phyloP scores from a whole-genome alignment of 1,140 invertebrate genomes.

The Calephelis virginiensis region DNA sequence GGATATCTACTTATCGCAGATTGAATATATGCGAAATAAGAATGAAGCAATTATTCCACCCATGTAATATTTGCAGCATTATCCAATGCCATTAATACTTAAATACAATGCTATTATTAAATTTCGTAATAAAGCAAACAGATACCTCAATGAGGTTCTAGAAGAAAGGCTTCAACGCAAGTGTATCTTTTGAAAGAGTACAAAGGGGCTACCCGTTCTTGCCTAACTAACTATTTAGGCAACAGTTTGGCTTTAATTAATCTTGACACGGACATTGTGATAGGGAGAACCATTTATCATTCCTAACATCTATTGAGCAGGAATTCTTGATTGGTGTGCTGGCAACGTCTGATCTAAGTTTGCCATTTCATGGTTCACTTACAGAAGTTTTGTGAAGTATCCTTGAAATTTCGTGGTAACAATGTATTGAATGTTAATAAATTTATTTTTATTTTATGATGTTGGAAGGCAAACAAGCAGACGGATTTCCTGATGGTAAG shows the following conservation, averaged over 20 bases:
- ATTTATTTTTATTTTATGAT: no score
- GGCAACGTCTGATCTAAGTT: background rate
- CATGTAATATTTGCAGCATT: no score
- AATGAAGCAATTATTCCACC: no score
- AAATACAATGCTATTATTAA: slow-evolving; percentile 4
- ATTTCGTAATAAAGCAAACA: slow-evolving; percentile 32
- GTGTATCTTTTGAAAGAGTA: slow-evolving; percentile 35
- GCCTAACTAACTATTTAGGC: slow-evolving; percentile 68
- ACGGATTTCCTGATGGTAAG: no score
- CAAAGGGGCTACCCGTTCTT: slow-evolving; percentile 54
- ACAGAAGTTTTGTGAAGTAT: background rate
- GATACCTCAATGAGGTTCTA: slow-evolving; percentile 25
- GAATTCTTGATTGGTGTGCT: slow-evolving; percentile 1
- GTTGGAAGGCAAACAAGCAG: no score
- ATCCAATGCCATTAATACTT: no score
- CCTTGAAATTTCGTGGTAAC: background rate
- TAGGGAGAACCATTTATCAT: slow-evolving; percentile 61
- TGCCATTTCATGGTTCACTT: background rate
- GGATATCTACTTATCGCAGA: no score
- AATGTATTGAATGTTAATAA: no score
- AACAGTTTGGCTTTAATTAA: slow-evolving; percentile 67
- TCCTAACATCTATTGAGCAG: slow-evolving; percentile 23
- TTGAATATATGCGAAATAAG: no score
- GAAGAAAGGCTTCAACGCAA: slow-evolving; percentile 35
- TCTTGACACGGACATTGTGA: slow-evolving; percentile 65